Evolutionary conservation across 2,113 vertebrate species (phyloP).

Genomic region (Perca flavescens): DNA sequence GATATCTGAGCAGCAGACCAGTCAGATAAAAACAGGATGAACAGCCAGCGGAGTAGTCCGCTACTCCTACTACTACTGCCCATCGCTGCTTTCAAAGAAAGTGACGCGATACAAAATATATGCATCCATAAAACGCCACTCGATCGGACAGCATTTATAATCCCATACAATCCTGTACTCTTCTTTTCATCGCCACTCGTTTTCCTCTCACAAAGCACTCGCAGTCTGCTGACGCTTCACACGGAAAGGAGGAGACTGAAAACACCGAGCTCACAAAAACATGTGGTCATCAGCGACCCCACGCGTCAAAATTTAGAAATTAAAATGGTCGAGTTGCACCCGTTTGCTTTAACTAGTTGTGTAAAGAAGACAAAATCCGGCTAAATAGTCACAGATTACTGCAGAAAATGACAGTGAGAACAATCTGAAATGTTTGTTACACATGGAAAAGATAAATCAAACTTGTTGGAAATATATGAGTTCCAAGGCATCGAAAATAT

Average conservation of each 20-base stretch:
- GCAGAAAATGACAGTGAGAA: background rate
- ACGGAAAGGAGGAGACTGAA: slow-evolving; percentile 40
- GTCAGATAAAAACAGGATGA: slow-evolving; percentile 29
- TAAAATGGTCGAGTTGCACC: background rate
- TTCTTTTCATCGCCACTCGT: slow-evolving; percentile 9
- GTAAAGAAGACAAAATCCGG: fast-evolving
- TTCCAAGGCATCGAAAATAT: background rate
- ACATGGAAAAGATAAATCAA: too few relatives aligned
- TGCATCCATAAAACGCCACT: slow-evolving; percentile 29
- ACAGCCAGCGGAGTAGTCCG: slow-evolving; percentile 1
- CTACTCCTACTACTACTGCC: slow-evolving; percentile 14
- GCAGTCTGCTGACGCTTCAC: slow-evolving; percentile 21
- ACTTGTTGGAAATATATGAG: background rate
- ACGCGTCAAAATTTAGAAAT: slow-evolving; percentile 30
- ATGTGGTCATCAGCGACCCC: slow-evolving; percentile 65
- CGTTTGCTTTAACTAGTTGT: background rate
- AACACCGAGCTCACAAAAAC: slow-evolving; percentile 16
- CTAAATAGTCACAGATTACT: background rate
- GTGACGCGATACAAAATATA: background rate
- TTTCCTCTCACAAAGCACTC: slow-evolving; percentile 51
- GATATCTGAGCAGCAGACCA: slow-evolving; percentile 66
- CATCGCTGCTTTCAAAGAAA: slow-evolving; percentile 48
- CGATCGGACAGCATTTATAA: background rate
- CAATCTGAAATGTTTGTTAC: background rate
- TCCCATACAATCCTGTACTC: background rate